Conservation (phyloP, 2,888 invertebrate species). For the Tricholauxania praeusta region DNA sequence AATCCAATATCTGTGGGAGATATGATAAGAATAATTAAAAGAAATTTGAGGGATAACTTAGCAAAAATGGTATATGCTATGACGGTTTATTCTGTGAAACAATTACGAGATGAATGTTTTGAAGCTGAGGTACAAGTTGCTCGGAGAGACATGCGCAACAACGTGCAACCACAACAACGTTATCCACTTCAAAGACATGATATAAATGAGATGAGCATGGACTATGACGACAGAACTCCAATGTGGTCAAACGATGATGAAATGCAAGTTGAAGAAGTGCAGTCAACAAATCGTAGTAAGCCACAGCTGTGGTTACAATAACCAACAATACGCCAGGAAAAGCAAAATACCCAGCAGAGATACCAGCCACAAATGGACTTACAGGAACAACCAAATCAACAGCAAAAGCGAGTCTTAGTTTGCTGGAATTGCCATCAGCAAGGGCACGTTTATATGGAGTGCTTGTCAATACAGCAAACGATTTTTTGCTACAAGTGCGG, state of each 20-base stretch:
- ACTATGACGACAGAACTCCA: background rate
- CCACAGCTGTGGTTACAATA: background rate
- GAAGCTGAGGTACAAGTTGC: background rate
- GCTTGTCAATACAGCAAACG: too few species aligned
- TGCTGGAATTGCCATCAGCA: constrained; percentile 19
- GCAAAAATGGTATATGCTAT: too few species aligned
- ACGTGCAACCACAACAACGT: background rate
- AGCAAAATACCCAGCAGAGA: background rate
- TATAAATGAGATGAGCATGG: background rate
- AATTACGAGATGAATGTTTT: background rate
- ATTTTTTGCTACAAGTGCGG: too few species aligned
- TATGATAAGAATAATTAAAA: constrained; percentile 17
- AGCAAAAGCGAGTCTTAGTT: background rate
- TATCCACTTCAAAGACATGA: background rate
- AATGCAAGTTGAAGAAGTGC: background rate
- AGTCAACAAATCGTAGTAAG: background rate
- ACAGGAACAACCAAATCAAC: background rate
- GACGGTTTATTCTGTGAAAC: constrained; percentile 6
- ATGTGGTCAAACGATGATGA: too few species aligned
- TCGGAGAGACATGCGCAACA: background rate
- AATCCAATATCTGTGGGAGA: constrained; percentile 13
- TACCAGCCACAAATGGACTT: too few species aligned
- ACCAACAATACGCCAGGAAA: background rate
- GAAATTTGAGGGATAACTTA: constrained; percentile 19
- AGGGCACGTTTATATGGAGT: too few species aligned